Conservation (phyloP, 2,113 vertebrate species). For the Puntigrus tetrazona region DNA sequence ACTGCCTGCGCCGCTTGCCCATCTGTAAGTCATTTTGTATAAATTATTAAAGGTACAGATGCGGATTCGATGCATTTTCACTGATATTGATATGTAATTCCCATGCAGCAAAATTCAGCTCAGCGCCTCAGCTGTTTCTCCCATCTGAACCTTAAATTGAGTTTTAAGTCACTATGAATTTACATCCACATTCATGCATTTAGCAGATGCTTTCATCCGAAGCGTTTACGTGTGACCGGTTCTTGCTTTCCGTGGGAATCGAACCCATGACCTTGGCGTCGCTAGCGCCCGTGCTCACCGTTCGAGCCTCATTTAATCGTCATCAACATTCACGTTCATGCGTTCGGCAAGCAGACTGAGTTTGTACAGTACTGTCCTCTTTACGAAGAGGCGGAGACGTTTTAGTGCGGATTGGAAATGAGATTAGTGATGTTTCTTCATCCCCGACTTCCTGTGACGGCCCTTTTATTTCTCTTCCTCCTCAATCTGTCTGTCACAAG, state of each 20-base stretch:
- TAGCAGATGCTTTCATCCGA: neutral
- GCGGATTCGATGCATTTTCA: neutral
- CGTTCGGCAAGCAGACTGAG: neutral
- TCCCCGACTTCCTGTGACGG: neutral
- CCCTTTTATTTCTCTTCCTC: neutral
- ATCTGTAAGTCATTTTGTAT: neutral
- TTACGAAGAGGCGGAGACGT: no score
- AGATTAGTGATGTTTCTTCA: neutral
- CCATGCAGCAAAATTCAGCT: neutral
- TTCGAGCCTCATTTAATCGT: no score
- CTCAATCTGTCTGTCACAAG: conserved; percentile 10
- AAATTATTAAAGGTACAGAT: neutral
- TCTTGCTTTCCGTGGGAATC: neutral
- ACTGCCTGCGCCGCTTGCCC: neutral
- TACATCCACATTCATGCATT: neutral
- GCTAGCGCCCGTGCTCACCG: neutral
- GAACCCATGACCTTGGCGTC: neutral
- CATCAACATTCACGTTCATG: neutral
- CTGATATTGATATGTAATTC: neutral
- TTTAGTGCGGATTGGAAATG: neutral
- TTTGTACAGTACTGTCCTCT: neutral
- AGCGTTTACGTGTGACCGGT: neutral
- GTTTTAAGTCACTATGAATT: neutral
- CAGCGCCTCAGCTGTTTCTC: neutral
- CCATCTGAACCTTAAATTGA: neutral